Conservation (phyloP, 2,113 vertebrate genomes). For the Ammospiza caudacuta region DNA sequence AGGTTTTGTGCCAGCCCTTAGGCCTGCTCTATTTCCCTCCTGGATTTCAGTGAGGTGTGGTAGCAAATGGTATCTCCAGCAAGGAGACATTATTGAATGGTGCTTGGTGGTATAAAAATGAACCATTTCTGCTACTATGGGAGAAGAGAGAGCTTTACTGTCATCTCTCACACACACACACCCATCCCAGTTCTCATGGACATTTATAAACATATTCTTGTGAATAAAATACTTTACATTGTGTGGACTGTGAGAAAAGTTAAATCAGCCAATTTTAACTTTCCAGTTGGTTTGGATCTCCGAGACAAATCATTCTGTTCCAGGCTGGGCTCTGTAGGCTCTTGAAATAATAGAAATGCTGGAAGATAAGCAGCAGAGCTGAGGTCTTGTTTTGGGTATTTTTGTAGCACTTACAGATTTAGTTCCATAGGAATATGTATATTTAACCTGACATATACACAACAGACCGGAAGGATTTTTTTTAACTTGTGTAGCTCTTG, state of each 20-base stretch:
- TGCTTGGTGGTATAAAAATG: neutral
- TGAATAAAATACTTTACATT: neutral
- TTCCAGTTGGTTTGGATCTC: neutral
- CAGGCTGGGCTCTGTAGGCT: neutral
- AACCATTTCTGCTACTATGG: neutral
- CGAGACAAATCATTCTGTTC: neutral
- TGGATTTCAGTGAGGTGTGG: neutral
- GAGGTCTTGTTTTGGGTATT: neutral
- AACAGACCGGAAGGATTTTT: neutral
- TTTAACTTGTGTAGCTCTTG: slow-evolving; percentile 3
- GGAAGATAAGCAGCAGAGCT: neutral
- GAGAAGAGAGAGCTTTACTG: neutral
- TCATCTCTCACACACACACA: neutral
- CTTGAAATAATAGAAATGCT: neutral
- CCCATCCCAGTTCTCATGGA: neutral
- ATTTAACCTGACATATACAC: slow-evolving; percentile 17
- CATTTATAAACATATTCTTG: neutral
- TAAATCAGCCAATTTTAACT: neutral
- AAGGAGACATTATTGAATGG: neutral
- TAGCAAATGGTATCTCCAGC: neutral
- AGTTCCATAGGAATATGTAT: neutral
- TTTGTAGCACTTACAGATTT: neutral
- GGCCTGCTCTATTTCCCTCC: neutral
- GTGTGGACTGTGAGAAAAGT: neutral
- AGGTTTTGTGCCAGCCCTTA: neutral